Evolutionary conservation across 2,797 vertebrate species (phyloP).

Genomic region (Scarus forsteni): DNA sequence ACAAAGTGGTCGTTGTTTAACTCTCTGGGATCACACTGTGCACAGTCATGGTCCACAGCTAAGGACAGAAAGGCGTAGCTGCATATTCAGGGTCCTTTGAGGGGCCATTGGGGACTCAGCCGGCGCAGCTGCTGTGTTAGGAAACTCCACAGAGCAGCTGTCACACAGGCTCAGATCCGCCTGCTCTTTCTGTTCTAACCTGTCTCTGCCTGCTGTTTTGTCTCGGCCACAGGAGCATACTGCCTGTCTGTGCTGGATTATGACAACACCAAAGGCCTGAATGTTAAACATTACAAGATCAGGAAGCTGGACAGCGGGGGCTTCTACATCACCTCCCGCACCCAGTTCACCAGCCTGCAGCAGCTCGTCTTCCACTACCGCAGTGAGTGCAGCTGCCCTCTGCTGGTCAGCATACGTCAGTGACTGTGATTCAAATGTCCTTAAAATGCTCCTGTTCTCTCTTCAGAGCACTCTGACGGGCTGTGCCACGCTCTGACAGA

Average conservation of each 20-base stretch:
- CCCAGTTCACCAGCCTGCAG: conserved; percentile 96
- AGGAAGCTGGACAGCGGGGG: conserved; percentile 96
- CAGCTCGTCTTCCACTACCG: conserved; percentile 97
- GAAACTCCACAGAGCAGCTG: conserved; percentile 65
- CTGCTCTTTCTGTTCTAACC: conserved; percentile 48
- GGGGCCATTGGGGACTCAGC: conserved; percentile 24
- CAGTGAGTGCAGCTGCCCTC: conserved; percentile 84
- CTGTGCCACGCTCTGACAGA: conserved; percentile 94
- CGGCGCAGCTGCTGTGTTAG: conserved; percentile 51
- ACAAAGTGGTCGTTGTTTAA: not conserved
- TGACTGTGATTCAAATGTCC: not conserved
- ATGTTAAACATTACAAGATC: conserved; percentile 98
- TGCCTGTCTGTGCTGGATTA: conserved; percentile 96
- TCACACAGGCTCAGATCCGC: conserved; percentile 9
- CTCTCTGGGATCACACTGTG: not conserved
- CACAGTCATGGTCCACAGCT: not conserved
- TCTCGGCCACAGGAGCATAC: conserved; percentile 88
- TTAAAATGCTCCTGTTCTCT: conserved; percentile 1
- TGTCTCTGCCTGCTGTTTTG: conserved; percentile 44
- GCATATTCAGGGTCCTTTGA: conserved; percentile 15
- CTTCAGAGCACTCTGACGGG: conserved; percentile 93
- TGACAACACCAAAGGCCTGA: conserved; percentile 94
- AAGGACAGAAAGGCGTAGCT: conserved; percentile 10
- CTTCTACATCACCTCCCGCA: conserved; percentile 97
- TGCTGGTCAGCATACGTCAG: not conserved